These are phyloP conservation scores for Xestia c-nigrum DNA, from an alignment of 2,888 invertebrate genomes.

Conservation along the genomic window DNA sequence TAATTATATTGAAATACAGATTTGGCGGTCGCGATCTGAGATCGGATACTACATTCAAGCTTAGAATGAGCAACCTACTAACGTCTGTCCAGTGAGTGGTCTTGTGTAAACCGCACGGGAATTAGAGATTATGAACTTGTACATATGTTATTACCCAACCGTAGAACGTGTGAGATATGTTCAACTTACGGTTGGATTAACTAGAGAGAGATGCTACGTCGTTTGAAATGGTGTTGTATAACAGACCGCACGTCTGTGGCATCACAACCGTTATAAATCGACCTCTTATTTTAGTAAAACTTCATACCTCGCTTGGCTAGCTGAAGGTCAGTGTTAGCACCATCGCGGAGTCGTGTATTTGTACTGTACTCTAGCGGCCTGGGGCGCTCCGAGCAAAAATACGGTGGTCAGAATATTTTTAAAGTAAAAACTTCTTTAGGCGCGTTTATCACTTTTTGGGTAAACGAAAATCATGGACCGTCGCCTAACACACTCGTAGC, in stretches of 20 bases:
- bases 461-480: too few relatives aligned
- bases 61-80: neutral
- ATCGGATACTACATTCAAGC: neutral
- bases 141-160: constrained; percentile 7
- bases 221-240: neutral
- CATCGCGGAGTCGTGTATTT: too few relatives aligned
- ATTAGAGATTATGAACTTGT: constrained; percentile 8
- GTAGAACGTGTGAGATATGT: neutral
- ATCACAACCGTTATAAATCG: neutral
- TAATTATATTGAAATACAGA: too few relatives aligned
- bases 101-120: constrained; percentile 9
- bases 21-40: too few relatives aligned
- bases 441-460: too few relatives aligned
- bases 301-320: too few relatives aligned
- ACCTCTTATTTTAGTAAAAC: neutral
- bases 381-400: too few relatives aligned
- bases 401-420: too few relatives aligned
- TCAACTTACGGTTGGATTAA: neutral
- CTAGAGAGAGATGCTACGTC: neutral
- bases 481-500: too few relatives aligned
- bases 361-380: too few relatives aligned
- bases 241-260: neutral
- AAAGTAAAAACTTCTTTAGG: too few relatives aligned
- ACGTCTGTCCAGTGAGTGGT: constrained; percentile 19
- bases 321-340: too few relatives aligned